These are phyloP conservation scores for Seira sanloemensis DNA, from an alignment of 2,888 invertebrate species.

Conservation along the genomic window DNA sequence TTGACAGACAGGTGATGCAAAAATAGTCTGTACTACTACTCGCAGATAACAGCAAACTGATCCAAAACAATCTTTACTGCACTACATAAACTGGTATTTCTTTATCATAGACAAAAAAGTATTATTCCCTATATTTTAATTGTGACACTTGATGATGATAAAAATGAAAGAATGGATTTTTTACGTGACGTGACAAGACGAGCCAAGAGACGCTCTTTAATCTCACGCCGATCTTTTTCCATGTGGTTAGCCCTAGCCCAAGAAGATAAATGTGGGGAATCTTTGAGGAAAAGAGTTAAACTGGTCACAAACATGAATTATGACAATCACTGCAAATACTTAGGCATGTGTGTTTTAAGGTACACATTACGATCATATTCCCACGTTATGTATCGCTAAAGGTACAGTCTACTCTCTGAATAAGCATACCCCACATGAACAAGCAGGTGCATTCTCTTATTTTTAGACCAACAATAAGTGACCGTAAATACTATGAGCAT, in stretches of 20 bases:
- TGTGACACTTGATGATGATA: conserved; percentile 8
- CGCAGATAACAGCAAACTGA: not conserved
- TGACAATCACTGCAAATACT: not conserved
- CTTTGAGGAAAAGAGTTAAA: conserved; percentile 9
- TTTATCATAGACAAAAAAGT: not conserved
- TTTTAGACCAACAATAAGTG: no score
- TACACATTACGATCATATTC: no score
- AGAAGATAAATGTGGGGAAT: not conserved
- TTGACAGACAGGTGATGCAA: conserved; percentile 39
- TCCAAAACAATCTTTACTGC: not conserved
- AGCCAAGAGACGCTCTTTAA: not conserved
- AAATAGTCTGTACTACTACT: conserved; percentile 8
- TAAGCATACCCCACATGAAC: no score
- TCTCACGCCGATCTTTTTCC: not conserved
- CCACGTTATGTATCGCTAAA: no score
- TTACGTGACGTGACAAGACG: not conserved
- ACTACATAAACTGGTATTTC: conserved; percentile 10
- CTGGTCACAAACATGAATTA: conserved; percentile 24
- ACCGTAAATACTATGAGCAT: no score
- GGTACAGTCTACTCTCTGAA: no score
- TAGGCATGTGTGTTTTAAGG: no score
- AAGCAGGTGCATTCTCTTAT: no score
- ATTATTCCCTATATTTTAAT: conserved; percentile 15
- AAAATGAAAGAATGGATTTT: not conserved
- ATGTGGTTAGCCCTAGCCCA: conserved; percentile 26